These are phyloP conservation scores for Clarias batrachus DNA, from an alignment of 2,113 vertebrate species.

Conservation along the genomic window DNA sequence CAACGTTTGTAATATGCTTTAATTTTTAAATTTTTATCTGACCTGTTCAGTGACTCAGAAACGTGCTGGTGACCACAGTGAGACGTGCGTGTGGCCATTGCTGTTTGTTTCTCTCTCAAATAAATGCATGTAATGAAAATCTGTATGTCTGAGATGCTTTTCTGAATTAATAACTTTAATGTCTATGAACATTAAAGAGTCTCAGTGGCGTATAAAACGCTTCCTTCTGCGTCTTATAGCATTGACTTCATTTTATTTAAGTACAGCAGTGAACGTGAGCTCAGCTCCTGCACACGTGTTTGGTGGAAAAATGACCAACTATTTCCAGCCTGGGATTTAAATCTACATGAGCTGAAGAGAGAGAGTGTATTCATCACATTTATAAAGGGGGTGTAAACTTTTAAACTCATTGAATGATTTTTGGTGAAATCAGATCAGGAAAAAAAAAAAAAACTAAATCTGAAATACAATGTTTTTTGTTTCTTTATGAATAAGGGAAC, in stretches of 20 bases:
- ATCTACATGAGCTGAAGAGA: not conserved
- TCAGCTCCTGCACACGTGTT: not conserved
- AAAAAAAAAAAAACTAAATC: not conserved
- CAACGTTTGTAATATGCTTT: conserved; percentile 75
- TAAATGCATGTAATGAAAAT: conserved; percentile 78
- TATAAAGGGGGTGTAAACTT: not conserved
- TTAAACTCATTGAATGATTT: not conserved
- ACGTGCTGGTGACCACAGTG: conserved; percentile 78
- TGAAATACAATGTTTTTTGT: not conserved
- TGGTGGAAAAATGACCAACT: not conserved
- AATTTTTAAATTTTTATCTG: conserved; percentile 75
- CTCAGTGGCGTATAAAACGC: not conserved
- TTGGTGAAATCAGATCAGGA: not conserved
- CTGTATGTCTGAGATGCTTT: not conserved
- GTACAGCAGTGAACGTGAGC: not conserved
- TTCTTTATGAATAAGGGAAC: not conserved
- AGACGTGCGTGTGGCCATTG: conserved; percentile 75
- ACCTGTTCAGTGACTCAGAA: conserved; percentile 76
- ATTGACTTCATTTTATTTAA: not conserved
- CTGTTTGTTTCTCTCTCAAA: conserved; percentile 67
- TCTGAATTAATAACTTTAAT: not conserved
- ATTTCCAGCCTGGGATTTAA: no score
- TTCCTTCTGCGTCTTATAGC: not conserved
- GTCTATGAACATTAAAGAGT: not conserved
- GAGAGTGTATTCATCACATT: no score